Conservation (phyloP, 2,113 vertebrate species). For the Spheniscus mendiculus region DNA sequence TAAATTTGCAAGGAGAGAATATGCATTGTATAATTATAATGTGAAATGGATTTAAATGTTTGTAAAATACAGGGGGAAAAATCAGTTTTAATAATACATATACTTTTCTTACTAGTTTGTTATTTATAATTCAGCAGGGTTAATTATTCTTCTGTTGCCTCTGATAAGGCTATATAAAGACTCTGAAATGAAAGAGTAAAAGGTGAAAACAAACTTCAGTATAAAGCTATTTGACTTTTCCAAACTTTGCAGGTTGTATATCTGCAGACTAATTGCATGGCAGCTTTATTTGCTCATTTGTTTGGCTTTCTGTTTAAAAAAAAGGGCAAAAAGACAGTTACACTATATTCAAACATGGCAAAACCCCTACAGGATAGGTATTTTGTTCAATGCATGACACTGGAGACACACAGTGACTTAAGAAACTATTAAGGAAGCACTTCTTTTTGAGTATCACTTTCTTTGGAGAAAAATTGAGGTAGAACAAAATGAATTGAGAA, state of each 20-base stretch:
- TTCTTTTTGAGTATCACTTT: not conserved
- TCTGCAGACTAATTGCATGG: not conserved
- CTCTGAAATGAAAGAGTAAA: not conserved
- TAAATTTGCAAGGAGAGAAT: not conserved
- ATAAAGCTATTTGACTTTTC: not conserved
- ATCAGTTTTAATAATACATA: slow-evolving; percentile 1
- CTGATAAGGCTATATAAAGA: not conserved
- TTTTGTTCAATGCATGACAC: not conserved
- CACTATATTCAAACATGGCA: not conserved
- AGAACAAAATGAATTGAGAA: not conserved
- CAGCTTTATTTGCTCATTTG: not conserved
- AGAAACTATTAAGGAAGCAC: not conserved
- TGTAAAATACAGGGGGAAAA: not conserved
- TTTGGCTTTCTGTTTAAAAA: not conserved
- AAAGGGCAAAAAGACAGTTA: not conserved
- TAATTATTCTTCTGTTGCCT: not conserved
- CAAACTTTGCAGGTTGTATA: not conserved
- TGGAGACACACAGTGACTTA: not conserved
- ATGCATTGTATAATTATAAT: not conserved
- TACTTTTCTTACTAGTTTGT: not conserved
- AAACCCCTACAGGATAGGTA: not conserved
- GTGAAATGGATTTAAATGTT: not conserved
- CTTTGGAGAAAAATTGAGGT: not conserved
- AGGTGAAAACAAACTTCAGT: not conserved
- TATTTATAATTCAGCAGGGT: not conserved